A percentile compares a stretch with the other conserved stretches of the same genome.
phyloP scores from a whole-genome alignment of 2,888 invertebrate genomes.

The Ptilodon capucinus region DNA sequence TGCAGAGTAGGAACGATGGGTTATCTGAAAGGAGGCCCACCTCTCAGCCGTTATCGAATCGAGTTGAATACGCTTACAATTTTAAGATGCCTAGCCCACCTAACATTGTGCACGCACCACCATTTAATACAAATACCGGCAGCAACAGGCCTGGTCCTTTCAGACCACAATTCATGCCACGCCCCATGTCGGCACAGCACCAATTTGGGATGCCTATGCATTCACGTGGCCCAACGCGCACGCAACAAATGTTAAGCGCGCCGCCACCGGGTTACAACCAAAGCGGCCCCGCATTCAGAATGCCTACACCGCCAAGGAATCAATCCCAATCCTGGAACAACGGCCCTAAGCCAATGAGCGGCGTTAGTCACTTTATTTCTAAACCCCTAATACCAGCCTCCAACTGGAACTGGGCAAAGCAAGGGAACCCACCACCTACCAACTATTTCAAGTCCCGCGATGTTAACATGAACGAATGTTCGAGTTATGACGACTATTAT shows the following conservation, averaged over 20 bases:
- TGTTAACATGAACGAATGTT: conserved; percentile 21
- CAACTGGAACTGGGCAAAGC: conserved; percentile 26
- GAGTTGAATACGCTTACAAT: background rate
- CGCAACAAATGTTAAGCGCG: conserved; percentile 16
- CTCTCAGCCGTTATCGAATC: background rate
- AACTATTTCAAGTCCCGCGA: conserved; percentile 30
- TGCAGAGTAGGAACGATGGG: background rate
- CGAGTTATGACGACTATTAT: background rate
- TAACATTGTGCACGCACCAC: background rate
- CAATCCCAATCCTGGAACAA: background rate
- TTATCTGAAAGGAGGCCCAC: background rate
- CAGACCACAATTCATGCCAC: background rate
- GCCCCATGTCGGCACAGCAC: background rate
- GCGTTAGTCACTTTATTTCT: conserved; percentile 12
- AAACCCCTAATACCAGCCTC: conserved; percentile 12
- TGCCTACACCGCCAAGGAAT: too few relatives aligned
- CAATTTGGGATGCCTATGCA: too few relatives aligned
- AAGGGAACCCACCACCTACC: conserved; percentile 23
- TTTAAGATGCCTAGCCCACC: background rate
- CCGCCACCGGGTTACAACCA: conserved; percentile 9
- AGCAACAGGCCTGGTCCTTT: too few relatives aligned
- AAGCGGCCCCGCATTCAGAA: background rate
- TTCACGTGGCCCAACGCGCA: conserved; percentile 5
- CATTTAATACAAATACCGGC: too few relatives aligned
- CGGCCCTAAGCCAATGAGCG: conserved; percentile 28